These are phyloP conservation scores for Coelopa pilipes DNA, from an alignment of 2,888 invertebrate genomes.

Conservation along the genomic window DNA sequence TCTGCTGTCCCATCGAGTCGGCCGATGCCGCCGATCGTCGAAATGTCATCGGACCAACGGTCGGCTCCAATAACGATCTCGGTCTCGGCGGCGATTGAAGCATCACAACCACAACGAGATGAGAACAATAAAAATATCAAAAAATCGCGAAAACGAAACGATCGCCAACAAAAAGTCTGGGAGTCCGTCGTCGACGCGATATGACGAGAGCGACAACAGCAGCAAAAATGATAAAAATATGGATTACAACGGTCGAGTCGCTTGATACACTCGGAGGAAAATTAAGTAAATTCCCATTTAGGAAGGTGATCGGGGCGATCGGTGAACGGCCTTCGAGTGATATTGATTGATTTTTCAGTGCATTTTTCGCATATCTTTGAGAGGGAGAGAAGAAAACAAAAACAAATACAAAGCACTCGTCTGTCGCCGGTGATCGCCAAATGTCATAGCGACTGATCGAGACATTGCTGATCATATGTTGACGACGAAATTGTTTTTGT, in stretches of 20 bases:
- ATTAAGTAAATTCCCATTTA: too few species aligned
- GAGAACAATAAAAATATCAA: too few species aligned
- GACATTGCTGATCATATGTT: slow-evolving; percentile 5
- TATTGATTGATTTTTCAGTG: slow-evolving; percentile 11
- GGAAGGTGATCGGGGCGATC: too few species aligned
- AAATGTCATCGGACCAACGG: too few species aligned
- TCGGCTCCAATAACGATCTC: too few species aligned
- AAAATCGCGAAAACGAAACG: not conserved
- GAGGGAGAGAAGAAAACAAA: not conserved
- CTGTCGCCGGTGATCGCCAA: slow-evolving; percentile 9
- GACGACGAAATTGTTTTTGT: not conserved
- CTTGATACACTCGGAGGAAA: too few species aligned
- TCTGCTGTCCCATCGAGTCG: too few species aligned
- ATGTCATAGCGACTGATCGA: slow-evolving; percentile 9
- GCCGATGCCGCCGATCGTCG: too few species aligned
- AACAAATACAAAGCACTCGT: too few species aligned
- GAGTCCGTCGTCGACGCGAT: slow-evolving; percentile 4
- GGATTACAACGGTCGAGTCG: slow-evolving; percentile 29
- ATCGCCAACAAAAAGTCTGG: too few species aligned
- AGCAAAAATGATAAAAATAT: slow-evolving; percentile 28
- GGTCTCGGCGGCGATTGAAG: not conserved
- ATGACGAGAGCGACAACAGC: slow-evolving; percentile 25
- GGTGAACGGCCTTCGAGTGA: not conserved
- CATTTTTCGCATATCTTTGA: not conserved
- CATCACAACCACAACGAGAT: slow-evolving; percentile 10